Base-by-base conservation (phyloP, 64 coral and sea anemone species). In the Stylophora pistillata region DNA sequence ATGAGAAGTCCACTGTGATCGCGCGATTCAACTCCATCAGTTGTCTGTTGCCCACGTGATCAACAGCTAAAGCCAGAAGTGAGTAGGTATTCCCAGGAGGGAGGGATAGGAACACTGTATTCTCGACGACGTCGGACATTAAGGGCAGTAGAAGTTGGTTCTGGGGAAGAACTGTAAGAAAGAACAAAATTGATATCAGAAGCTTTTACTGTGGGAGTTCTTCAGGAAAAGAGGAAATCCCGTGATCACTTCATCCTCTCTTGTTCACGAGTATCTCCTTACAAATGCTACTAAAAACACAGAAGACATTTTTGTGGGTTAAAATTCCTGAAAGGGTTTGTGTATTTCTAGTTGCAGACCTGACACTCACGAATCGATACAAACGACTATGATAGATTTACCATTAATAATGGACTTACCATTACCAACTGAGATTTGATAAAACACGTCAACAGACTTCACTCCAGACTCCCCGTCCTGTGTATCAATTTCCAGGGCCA, bases 21-120 rank as follows among this genome's bases (percentile, higher is more conserved):
- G 54, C 78, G 58, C 37, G 41, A 23, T 60, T 32, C 28, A 74
- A 65, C 53, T 81, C 73, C 23, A 87, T 52, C 18, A 70, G 71
- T 47, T 88, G 74, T 74, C 74, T 88, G 85, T 95, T 95, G 16
- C 93, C 93, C 27, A 95, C 93, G 77, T 91, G 70, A 76, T 91
- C 89, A 75, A 91, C 77, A 9, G 93, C 79, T 21, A 66, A 78
- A 59, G 89, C 78, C 15, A 95, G 20, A 62, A 95, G 60, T 17
- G 41, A 16, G 85, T 95, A 95, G 18, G 56, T 89, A 13, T 83
- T 91, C 13, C 85, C 89, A 58, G 83, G 70, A 17, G 85, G 71
- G 33, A 95, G 75, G 47, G 93, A 89, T 10, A 95, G 72, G 1
- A 95, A 27, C n/a, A 53, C 74, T 41, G 90, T 88, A 31, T 95